These are phyloP conservation scores for Dasysyrphus albostriatus DNA, from an alignment of 2,888 invertebrate species.

Conservation along the genomic window DNA sequence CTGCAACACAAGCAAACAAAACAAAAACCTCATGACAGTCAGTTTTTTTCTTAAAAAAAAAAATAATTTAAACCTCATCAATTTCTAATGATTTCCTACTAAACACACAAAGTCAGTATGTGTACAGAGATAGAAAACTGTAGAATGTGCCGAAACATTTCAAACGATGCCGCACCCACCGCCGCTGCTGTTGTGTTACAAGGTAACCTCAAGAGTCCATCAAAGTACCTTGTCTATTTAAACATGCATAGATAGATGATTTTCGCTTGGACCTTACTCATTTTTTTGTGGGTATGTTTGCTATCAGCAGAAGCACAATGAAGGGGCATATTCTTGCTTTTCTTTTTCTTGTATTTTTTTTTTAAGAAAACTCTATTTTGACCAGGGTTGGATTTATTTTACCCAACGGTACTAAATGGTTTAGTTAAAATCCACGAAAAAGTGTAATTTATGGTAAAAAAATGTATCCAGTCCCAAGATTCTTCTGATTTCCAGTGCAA, in stretches of 20 bases:
- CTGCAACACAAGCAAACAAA: conserved; percentile 45
- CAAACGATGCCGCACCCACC: conserved; percentile 59
- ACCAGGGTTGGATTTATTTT: neutral
- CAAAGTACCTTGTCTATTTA: conserved; percentile 46
- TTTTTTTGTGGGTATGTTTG: conserved; percentile 42
- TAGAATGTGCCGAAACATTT: conserved; percentile 58
- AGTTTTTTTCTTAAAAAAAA: conserved; percentile 33
- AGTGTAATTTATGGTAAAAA: too few species aligned
- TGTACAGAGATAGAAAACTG: neutral
- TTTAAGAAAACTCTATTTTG: neutral
- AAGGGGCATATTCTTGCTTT: conserved; percentile 19
- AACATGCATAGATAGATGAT: conserved; percentile 36
- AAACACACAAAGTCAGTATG: conserved; percentile 56
- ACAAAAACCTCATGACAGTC: conserved; percentile 38
- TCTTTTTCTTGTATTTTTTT: conserved; percentile 3
- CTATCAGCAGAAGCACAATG: conserved; percentile 31
- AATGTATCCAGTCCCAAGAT: too few species aligned
- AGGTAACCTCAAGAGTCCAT: conserved; percentile 53
- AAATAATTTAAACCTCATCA: conserved; percentile 68
- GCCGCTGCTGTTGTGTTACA: conserved; percentile 11
- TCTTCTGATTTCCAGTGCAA: too few species aligned
- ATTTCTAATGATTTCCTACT: conserved; percentile 73
- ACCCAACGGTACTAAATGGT: too few species aligned
- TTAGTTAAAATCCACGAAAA: neutral
- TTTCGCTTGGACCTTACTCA: conserved; percentile 38